Conservation (phyloP, 2,113 vertebrate genomes). For the Centropus bengalensis region DNA sequence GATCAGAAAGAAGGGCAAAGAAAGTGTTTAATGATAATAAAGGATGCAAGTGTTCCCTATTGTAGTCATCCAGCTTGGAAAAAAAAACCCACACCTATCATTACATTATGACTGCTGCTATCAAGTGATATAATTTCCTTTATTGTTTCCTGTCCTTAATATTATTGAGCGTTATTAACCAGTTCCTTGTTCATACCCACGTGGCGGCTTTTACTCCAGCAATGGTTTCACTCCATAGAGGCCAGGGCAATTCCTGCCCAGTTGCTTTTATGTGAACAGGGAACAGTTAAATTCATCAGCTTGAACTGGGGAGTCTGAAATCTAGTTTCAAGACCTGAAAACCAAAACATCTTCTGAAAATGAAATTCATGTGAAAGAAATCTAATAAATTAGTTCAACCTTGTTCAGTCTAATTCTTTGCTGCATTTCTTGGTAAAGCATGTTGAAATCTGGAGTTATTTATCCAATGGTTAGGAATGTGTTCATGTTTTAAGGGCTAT, state of each 20-base stretch:
- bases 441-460: background rate
- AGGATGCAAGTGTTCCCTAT: background rate
- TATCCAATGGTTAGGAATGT: background rate
- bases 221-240: background rate
- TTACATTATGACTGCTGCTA: background rate
- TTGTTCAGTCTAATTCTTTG: background rate
- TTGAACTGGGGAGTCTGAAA: background rate
- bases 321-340: background rate
- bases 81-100: background rate
- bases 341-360: background rate
- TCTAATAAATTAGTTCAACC: background rate
- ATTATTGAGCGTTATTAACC: background rate
- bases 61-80: background rate
- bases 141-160: conserved; percentile 17
- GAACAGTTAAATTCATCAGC: background rate
- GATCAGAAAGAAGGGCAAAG: background rate
- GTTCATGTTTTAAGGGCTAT: background rate
- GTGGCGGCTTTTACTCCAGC: background rate
- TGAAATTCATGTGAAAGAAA: background rate
- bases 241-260: background rate
- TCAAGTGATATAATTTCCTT: background rate
- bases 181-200: background rate
- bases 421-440: background rate
- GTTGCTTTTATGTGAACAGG: background rate
- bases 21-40: background rate